These are phyloP conservation scores for Octodon degus DNA, from an alignment of 2,113 vertebrate genomes.

Conservation along the genomic window DNA sequence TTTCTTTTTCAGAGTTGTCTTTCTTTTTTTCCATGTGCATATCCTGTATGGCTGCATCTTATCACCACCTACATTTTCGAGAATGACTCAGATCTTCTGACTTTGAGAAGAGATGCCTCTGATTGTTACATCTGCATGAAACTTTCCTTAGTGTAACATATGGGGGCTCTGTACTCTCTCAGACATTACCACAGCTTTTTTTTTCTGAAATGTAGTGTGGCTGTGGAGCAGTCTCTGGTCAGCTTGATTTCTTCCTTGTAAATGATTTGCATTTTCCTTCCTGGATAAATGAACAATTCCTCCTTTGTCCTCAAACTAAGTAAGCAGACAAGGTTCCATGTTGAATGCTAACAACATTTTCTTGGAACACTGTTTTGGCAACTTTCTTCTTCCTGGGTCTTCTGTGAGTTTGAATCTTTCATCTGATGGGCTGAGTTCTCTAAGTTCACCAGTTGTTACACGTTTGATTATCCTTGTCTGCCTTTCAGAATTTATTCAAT, in stretches of 20 bases:
- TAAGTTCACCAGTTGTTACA: neutral
- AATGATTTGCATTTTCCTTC: neutral
- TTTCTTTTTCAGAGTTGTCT: neutral
- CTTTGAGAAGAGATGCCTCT: neutral
- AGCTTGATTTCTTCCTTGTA: neutral
- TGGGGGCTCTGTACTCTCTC: neutral
- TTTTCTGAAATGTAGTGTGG: neutral
- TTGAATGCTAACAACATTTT: neutral
- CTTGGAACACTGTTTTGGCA: neutral
- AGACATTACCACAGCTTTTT: neutral
- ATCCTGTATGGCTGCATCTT: neutral
- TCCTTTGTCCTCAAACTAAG: neutral
- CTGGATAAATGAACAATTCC: neutral
- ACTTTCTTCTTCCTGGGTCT: neutral
- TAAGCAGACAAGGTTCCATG: neutral
- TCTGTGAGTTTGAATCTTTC: neutral
- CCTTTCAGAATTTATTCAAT: neutral
- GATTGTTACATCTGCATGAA: neutral
- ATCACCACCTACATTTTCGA: neutral
- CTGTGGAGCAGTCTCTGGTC: neutral
- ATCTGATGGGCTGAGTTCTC: neutral
- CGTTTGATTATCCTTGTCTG: neutral
- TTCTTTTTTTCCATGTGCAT: neutral
- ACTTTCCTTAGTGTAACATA: neutral
- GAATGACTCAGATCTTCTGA: neutral